These are phyloP conservation scores for Ornithoptera priamus DNA, from an alignment of 2,888 invertebrate genomes.

Conservation along the genomic window DNA sequence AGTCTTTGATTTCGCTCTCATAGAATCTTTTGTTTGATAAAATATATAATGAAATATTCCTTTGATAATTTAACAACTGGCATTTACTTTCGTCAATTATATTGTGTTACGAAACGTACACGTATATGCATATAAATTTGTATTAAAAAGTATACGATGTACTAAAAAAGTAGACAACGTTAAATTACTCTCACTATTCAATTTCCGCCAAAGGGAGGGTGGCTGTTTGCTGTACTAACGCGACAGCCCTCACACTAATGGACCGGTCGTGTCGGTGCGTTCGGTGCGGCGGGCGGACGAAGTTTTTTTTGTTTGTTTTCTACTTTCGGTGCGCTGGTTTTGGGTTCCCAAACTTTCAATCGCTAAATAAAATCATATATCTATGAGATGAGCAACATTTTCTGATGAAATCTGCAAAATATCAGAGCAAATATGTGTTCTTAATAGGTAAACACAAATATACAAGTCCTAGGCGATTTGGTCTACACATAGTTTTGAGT, in stretches of 20 bases:
- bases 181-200: constrained; percentile 35
- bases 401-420: no score
- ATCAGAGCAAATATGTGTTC: no score
- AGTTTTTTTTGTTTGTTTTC: constrained; percentile 42
- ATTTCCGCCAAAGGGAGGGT: constrained; percentile 39
- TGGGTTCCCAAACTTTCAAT: constrained; percentile 10
- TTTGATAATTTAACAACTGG: background rate
- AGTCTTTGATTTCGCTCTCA: constrained; percentile 31
- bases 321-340: constrained; percentile 27
- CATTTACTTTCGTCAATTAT: background rate
- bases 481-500: no score
- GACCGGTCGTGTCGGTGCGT: constrained; percentile 65
- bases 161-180: constrained; percentile 3
- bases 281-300: constrained; percentile 43
- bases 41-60: background rate
- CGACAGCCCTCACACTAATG: constrained; percentile 53
- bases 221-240: constrained; percentile 49
- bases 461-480: no score
- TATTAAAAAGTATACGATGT: background rate
- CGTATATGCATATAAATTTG: background rate
- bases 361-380: constrained; percentile 10
- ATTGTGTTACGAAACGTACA: background rate
- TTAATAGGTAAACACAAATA: no score
- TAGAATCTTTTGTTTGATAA: background rate
- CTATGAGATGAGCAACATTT: no score